phyloP scores from a whole-genome alignment of 2,888 invertebrate species.

The Xylocampa areola region DNA sequence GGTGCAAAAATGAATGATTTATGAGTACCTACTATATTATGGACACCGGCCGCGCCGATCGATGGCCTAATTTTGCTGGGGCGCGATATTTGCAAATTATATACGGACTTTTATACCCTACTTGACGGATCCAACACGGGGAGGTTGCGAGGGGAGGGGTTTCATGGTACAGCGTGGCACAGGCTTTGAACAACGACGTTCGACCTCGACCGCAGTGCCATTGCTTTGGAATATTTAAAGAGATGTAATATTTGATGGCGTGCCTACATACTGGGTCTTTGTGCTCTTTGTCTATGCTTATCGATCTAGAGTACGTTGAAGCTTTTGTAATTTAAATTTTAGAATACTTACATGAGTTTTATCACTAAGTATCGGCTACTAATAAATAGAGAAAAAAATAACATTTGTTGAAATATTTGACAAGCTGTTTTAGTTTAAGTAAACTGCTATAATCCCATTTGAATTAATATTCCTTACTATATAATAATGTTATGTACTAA shows the following conservation, averaged over 20 bases:
- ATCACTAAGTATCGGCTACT: too few species aligned
- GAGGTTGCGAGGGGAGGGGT: background rate
- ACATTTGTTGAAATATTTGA: too few species aligned
- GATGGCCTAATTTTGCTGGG: slow-evolving; percentile 39
- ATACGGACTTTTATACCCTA: slow-evolving; percentile 23
- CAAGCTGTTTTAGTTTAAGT: background rate
- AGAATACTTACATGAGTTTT: too few species aligned
- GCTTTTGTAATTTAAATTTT: too few species aligned
- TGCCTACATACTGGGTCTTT: slow-evolving; percentile 6
- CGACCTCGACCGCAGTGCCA: slow-evolving; percentile 1
- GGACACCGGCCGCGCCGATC: slow-evolving; percentile 28
- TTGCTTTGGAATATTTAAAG: slow-evolving; percentile 11
- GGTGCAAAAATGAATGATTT: slow-evolving; percentile 4
- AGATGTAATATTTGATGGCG: slow-evolving; percentile 5
- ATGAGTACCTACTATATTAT: slow-evolving; percentile 4
- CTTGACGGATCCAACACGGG: slow-evolving; percentile 18
- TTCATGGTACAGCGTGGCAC: slow-evolving; percentile 31
- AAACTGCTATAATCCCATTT: background rate
- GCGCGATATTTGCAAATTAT: slow-evolving; percentile 38
- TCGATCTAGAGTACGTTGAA: too few species aligned
- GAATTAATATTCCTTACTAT: background rate
- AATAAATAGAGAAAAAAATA: too few species aligned
- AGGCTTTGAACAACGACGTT: background rate
- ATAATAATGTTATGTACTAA: too few species aligned
- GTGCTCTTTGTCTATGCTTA: background rate